Evolutionary conservation across 53 echinoderm and acorn worm genomes (phyloP).

Genomic region (Temnopleurus reevesii): DNA sequence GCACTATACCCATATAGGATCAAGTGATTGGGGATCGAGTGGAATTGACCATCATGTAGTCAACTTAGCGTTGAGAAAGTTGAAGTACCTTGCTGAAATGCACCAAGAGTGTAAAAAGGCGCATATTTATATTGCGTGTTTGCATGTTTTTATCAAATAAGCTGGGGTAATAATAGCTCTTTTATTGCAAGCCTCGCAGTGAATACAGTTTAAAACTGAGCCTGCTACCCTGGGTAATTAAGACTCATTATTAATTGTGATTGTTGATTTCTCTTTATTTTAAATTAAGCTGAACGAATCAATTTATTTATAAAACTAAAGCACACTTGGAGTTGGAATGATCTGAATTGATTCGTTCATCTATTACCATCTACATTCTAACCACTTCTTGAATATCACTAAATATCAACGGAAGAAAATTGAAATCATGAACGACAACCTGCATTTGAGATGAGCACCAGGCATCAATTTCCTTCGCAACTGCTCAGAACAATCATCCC

Average conservation of each 20-base stretch:
- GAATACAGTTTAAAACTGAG: not conserved
- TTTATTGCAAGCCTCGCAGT: no score
- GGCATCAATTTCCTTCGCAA: not conserved
- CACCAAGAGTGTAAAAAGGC: no score
- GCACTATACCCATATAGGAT: no score
- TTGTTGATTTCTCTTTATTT: not conserved
- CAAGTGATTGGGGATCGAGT: no score
- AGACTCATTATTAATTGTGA: not conserved
- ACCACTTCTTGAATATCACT: not conserved
- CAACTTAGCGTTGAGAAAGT: no score
- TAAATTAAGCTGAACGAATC: no score
- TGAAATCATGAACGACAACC: slow-evolving; percentile 1
- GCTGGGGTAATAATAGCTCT: no score
- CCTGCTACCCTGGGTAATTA: not conserved
- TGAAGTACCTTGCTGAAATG: no score
- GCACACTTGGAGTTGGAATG: not conserved
- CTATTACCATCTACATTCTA: not conserved
- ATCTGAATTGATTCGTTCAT: not conserved
- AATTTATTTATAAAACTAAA: no score
- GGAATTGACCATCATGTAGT: no score
- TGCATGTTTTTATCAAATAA: no score
- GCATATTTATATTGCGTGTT: no score
- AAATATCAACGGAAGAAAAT: not conserved
- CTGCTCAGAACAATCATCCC: slow-evolving; percentile 23
- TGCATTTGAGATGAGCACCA: not conserved